Evolutionary conservation across 2,113 vertebrate genomes (phyloP), one percentile per base, ranked within the genome.

Genomic region (Mustelus asterias): DNA sequence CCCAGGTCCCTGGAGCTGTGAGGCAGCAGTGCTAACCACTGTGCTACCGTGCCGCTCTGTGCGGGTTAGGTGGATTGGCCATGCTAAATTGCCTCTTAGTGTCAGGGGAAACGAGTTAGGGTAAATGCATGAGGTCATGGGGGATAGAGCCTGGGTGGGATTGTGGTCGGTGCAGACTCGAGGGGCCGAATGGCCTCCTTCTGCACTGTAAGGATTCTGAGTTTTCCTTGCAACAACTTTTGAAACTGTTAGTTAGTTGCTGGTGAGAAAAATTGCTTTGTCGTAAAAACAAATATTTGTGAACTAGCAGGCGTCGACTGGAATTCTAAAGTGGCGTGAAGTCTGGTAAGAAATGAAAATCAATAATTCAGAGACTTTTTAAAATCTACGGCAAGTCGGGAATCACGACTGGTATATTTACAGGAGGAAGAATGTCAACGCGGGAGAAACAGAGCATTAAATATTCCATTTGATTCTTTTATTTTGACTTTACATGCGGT

Each of bases 401-500:
- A 88, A 88, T 13, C 33, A 58, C 1, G 48, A 33, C 26, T 13
- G 11, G 88, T n/a, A 92, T 92, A 93, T 37, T 67, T 93, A 37
- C 60, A 37, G 2, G 65, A 8, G n/a, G 60, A 65, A 65, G n/a
- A 18, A 65, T 18, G 7, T 37, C 65, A 93, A 93, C 3, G 26
- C 16, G 16, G 26, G 29, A 95, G 37, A 48, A 95, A 65, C 16
- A 65, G n/a, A 94, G 94, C 72, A 95, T 95, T 44, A 70, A 95
- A 54, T 44, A 54, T 98, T 97, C 89, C 98, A 98, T 98, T 98
- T 98, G 98, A 98, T 98, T 99, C 98, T 98, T 99, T 99, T 99
- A 99, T 99, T 99, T 99, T 98, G 98, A 98, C 98, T 99, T 98
- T 99, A 99, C 99, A 99, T 99, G 99, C 99, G 97, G 98, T 99